Evolutionary conservation across 2,888 invertebrate species (phyloP).

Genomic region (Agonopterix arenella): DNA sequence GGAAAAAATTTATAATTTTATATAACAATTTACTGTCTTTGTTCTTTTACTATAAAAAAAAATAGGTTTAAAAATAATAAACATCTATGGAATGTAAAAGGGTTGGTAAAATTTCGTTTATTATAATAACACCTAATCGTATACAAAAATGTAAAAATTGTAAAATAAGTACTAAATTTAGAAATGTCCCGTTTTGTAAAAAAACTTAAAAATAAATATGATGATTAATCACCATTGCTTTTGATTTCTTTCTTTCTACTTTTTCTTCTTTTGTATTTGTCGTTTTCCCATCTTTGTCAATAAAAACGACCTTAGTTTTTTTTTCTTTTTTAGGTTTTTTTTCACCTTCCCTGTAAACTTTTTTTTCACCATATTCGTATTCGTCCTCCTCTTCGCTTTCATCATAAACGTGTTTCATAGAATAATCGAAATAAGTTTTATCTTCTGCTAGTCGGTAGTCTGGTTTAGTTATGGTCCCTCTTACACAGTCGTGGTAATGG

Average conservation of each 20-base stretch:
- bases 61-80: no score
- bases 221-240: slow-evolving; percentile 68
- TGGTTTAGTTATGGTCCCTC: slow-evolving; percentile 58
- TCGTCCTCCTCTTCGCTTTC: slow-evolving; percentile 18
- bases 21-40: no score
- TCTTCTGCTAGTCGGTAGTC: slow-evolving; percentile 65
- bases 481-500: slow-evolving; percentile 75
- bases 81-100: no score
- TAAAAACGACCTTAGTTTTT: slow-evolving; percentile 9
- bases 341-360: slow-evolving; percentile 5
- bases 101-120: no score
- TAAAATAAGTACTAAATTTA: no score
- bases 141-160: slow-evolving; percentile 7
- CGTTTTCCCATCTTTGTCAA: slow-evolving; percentile 19
- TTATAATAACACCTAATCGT: no score
- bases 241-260: slow-evolving; percentile 37
- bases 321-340: slow-evolving; percentile 16
- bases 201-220: slow-evolving; percentile 61
- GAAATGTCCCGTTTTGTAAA: neutral
- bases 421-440: slow-evolving; percentile 58
- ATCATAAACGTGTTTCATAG: slow-evolving; percentile 54
- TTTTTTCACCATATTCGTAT: slow-evolving; percentile 3
- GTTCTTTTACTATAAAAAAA: no score
- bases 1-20: no score
- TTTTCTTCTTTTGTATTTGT: slow-evolving; percentile 22